Evolutionary conservation across 2,113 vertebrate genomes (phyloP).

Genomic region (Bostrychus sinensis): DNA sequence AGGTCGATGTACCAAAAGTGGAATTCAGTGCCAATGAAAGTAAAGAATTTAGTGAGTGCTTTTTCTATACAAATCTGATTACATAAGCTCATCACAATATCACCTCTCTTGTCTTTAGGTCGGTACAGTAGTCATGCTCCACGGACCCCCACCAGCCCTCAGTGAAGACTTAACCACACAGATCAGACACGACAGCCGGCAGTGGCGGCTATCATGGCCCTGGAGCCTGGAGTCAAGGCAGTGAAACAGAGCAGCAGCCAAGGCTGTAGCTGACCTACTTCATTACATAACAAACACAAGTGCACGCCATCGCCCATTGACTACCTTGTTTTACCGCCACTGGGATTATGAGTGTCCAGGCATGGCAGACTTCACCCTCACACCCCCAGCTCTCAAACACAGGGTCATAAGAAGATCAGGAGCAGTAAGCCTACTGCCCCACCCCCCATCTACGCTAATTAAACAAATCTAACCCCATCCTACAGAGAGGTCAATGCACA

Average conservation of each 20-base stretch:
- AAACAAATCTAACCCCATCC: conserved; percentile 48
- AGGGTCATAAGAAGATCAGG: conserved; percentile 67
- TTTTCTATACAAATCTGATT: conserved; percentile 23
- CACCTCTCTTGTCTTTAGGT: conserved; percentile 7
- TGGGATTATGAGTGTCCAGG: conserved; percentile 47
- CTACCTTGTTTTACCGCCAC: conserved; percentile 45
- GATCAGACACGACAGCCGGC: conserved; percentile 19
- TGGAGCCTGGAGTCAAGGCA: conserved; percentile 56
- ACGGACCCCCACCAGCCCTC: conserved; percentile 16
- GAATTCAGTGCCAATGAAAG: neutral
- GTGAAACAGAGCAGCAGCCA: conserved; percentile 57
- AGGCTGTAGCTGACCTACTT: conserved; percentile 71
- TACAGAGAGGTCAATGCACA: conserved; percentile 52
- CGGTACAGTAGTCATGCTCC: neutral
- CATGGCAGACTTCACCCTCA: conserved; percentile 19
- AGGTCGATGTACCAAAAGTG: neutral
- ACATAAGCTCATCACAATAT: conserved; percentile 29
- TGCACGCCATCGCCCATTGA: conserved; percentile 48
- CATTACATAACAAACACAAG: conserved; percentile 67
- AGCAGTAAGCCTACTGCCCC: conserved; percentile 27
- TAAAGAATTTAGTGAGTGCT: neutral
- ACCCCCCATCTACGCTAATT: conserved; percentile 55
- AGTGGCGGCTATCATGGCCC: conserved; percentile 27
- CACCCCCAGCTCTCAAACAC: conserved; percentile 12
- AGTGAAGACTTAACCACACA: conserved; percentile 11